Percentiles rank a stretch among this genome's conserved stretches.
These are phyloP conservation scores for Parotia lawesii DNA, from an alignment of 2,113 vertebrate genomes.

Conservation along the genomic window DNA sequence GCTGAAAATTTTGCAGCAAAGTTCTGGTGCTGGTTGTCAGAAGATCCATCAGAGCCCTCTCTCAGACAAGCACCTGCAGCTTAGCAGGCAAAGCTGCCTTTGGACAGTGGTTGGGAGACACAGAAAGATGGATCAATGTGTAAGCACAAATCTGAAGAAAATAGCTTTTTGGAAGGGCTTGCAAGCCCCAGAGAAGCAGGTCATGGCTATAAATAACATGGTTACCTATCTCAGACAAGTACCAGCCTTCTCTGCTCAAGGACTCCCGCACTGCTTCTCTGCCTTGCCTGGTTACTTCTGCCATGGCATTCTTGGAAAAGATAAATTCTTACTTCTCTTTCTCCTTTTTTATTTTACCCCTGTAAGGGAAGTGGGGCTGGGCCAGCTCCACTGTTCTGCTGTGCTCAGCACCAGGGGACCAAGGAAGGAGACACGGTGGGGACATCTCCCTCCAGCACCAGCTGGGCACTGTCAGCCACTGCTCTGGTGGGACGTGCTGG, in stretches of 20 bases:
- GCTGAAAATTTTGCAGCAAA: not conserved
- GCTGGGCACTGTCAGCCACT: not conserved
- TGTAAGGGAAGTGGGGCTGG: not conserved
- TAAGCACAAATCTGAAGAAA: not conserved
- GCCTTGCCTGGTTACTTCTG: conserved; percentile 11
- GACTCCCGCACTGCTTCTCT: not conserved
- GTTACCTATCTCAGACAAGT: not conserved
- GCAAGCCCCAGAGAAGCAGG: not conserved
- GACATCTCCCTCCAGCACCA: not conserved
- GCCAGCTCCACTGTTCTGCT: not conserved
- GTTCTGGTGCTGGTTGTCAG: not conserved
- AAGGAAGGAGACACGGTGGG: not conserved
- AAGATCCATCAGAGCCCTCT: not conserved
- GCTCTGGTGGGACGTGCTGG: not conserved
- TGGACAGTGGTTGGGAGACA: not conserved
- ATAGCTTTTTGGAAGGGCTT: not conserved
- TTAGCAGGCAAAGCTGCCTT: not conserved
- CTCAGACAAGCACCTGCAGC: not conserved
- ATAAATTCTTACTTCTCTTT: conserved; percentile 42
- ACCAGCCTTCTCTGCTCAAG: not conserved
- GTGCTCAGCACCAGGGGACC: not conserved
- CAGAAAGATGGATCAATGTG: not conserved
- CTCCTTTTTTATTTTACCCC: not conserved
- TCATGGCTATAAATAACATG: not conserved
- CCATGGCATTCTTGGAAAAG: not conserved